phyloP scores from a whole-genome alignment of 2,113 vertebrate genomes.

The Dasypus novemcinctus region DNA sequence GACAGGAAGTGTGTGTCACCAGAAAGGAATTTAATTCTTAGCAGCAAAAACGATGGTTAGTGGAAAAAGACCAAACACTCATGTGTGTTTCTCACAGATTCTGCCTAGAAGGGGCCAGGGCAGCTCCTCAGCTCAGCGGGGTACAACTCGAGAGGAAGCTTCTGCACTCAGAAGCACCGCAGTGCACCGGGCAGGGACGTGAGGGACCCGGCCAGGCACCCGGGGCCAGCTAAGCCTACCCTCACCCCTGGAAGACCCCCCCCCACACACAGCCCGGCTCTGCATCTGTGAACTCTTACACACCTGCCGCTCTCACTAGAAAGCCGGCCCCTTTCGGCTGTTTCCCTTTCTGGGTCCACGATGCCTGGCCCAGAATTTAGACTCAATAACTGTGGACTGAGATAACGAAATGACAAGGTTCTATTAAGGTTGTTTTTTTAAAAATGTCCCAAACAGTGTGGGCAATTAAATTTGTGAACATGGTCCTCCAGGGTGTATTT shows the following conservation, averaged over 20 bases:
- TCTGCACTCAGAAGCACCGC: background rate
- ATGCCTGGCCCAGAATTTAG: background rate
- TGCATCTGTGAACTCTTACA: background rate
- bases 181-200: background rate
- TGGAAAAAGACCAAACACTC: background rate
- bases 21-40: conserved; percentile 72
- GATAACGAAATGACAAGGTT: conserved; percentile 1
- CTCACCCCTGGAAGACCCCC: background rate
- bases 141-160: background rate
- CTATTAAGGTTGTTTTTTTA: background rate
- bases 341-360: background rate
- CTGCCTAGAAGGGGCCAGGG: background rate
- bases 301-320: background rate
- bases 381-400: background rate
- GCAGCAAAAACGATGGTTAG: conserved; percentile 29
- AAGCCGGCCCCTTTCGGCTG: background rate
- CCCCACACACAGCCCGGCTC: background rate
- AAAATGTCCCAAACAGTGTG: background rate
- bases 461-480: background rate
- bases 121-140: background rate
- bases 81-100: background rate
- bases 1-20: conserved; percentile 65
- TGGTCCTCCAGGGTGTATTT: background rate
- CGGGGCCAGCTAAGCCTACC: background rate
- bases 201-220: background rate